These are phyloP conservation scores for Apogon talboti DNA, from an alignment of 2,797 vertebrate genomes.

Conservation along the genomic window DNA sequence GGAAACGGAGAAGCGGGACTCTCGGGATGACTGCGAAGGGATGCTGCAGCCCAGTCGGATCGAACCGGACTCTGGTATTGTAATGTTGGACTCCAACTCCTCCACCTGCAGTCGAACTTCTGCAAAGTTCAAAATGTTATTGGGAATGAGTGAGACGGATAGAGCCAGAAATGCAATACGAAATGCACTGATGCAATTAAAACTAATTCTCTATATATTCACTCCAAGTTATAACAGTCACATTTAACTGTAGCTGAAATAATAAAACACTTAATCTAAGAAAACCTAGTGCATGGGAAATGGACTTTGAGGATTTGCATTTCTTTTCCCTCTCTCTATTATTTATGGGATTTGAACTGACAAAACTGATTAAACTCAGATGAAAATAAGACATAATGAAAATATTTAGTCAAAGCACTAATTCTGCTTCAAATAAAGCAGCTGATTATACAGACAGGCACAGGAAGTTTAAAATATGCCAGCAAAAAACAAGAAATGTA, in stretches of 20 bases:
- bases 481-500: constrained; percentile 46
- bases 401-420: not conserved
- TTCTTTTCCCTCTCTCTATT: no score
- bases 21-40: constrained; percentile 89
- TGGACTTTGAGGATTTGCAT: no score
- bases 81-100: constrained; percentile 88
- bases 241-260: not conserved
- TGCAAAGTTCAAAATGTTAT: constrained; percentile 61
- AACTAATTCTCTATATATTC: not conserved
- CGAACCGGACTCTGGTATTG: constrained; percentile 86
- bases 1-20: constrained; percentile 94
- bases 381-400: not conserved
- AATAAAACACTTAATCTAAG: not conserved
- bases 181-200: not conserved
- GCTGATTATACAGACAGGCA: constrained; percentile 21
- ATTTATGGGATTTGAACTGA: no score
- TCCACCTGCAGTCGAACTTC: constrained; percentile 92
- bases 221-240: no score
- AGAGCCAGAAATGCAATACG: not conserved
- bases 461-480: constrained; percentile 44
- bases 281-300: no score
- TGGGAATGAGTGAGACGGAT: not conserved
- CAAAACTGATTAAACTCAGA: no score
- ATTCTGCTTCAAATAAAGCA: constrained; percentile 20
- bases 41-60: constrained; percentile 93